Conservation (phyloP, 35 echinoderm and acorn worm genomes). For the Eucidaris tribuloides region DNA sequence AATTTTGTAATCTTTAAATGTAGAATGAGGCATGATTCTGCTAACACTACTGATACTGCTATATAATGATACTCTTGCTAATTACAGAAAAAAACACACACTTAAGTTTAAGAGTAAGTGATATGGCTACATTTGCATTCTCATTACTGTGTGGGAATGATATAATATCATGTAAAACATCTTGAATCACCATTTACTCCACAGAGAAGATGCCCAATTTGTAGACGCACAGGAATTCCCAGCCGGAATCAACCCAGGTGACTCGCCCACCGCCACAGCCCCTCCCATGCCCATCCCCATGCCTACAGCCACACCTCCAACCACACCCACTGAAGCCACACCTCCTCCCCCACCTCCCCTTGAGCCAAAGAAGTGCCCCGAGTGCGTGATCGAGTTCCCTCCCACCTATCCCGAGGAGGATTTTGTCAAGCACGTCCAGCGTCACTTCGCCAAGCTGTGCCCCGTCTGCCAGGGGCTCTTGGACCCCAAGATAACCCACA, state of each 20-base stretch:
- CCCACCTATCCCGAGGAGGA: conserved; percentile 37
- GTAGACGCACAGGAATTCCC: conserved; percentile 24
- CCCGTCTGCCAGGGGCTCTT: conserved; percentile 53
- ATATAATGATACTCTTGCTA: no score
- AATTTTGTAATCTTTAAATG: no score
- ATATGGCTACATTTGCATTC: no score
- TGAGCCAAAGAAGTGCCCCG: conserved; percentile 13
- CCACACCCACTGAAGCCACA: no score
- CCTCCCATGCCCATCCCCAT: not conserved
- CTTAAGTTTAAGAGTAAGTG: no score
- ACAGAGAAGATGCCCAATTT: conserved; percentile 22
- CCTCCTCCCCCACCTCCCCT: not conserved
- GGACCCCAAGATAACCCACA: conserved; percentile 7
- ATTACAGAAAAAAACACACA: no score
- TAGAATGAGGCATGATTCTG: no score
- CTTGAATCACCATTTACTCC: no score
- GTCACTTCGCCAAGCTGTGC: conserved; percentile 48
- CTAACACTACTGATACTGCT: no score
- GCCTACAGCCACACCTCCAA: no score
- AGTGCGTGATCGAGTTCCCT: conserved; percentile 35
- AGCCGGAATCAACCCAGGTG: not conserved
- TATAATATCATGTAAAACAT: no score
- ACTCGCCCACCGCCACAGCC: not conserved
- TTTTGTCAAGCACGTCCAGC: conserved; percentile 54
- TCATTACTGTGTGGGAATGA: no score